These are phyloP conservation scores for Eumaeus atala DNA, from an alignment of 1,140 invertebrate genomes.

Conservation along the genomic window DNA sequence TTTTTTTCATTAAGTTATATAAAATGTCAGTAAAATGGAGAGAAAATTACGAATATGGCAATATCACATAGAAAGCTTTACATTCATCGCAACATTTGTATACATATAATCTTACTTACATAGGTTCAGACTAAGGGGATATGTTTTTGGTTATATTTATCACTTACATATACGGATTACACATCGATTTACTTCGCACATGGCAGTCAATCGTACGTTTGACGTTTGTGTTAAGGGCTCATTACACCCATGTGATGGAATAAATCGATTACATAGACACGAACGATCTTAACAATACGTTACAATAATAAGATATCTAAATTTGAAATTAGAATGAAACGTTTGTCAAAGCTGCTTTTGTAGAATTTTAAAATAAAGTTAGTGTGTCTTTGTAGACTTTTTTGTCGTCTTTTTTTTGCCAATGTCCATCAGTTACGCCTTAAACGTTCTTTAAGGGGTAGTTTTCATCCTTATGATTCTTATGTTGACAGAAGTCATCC, in stretches of 20 bases:
- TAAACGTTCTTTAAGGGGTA: too few relatives aligned
- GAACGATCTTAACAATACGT: background rate
- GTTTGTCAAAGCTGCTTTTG: too few relatives aligned
- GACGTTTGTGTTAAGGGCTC: background rate
- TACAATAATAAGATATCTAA: too few relatives aligned
- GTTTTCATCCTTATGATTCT: too few relatives aligned
- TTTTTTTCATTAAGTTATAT: slow-evolving; percentile 15
- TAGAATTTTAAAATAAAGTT: too few relatives aligned
- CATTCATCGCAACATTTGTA: slow-evolving; percentile 33
- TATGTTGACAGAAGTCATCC: too few relatives aligned
- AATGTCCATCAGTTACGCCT: too few relatives aligned
- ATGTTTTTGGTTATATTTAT: slow-evolving; percentile 68
- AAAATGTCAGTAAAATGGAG: slow-evolving; percentile 19
- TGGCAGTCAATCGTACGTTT: too few relatives aligned
- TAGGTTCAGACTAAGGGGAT: slow-evolving; percentile 65
- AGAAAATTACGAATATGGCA: slow-evolving; percentile 21
- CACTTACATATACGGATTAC: slow-evolving; percentile 35
- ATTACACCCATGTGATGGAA: slow-evolving; percentile 5
- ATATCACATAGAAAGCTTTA: slow-evolving; percentile 36
- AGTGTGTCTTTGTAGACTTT: too few relatives aligned
- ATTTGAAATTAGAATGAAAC: too few relatives aligned
- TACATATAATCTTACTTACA: slow-evolving; percentile 36
- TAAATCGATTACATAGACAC: slow-evolving; percentile 9
- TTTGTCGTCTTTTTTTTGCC: too few relatives aligned
- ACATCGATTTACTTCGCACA: slow-evolving; percentile 12